Evolutionary conservation across 2,113 vertebrate species (phyloP), one percentile per base, ranked within the genome.

Genomic region (Solea senegalensis): DNA sequence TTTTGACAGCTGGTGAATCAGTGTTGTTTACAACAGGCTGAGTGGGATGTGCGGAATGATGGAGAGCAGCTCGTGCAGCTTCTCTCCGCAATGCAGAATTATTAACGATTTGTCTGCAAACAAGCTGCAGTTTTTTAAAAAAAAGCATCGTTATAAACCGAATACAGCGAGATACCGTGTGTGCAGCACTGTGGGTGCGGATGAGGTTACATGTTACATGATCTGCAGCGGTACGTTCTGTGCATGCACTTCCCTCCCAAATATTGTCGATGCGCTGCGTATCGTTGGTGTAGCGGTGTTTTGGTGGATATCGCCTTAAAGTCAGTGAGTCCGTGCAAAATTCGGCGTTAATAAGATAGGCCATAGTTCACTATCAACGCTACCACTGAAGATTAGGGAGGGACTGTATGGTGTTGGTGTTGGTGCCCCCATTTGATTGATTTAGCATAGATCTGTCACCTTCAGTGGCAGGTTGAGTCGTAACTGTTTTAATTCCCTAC

Each of bases 61-160:
- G 82, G 53, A 71, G 76, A 44, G 63, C 41, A 65, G 72, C 65
- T 50, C 8, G 8, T 62, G 40, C 5, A 10, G 76, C 77, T 75
- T 60, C 81, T 62, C 73, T 83, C 92, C 83, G 91, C 91, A 92
- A 67, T 92, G 92, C 92, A 93, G 90, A 82, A 74, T 56, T 27
- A 41, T 27, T 5, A 14, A 50, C 28, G 60, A 72, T 72, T 46
- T 56, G 46, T 27, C 8, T 13, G 11, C 1, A 11, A 65, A 50
- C 53, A 40, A 67, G 49, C 1, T n/a, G 26, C 27, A 7, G 26
- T 55, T 26, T 34, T 1, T 39, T 39, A 5, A 7, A 39, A 54
- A 12, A 27, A 10, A 54, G 44, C 45, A 14, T 48, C 45, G 45
- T 34, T 34, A 1, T 11, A 48, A 48, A 21, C 21, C 10, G 12